These are phyloP conservation scores for Corythornis leucogaster DNA, from an alignment of 2,797 vertebrate species.

Conservation along the genomic window DNA sequence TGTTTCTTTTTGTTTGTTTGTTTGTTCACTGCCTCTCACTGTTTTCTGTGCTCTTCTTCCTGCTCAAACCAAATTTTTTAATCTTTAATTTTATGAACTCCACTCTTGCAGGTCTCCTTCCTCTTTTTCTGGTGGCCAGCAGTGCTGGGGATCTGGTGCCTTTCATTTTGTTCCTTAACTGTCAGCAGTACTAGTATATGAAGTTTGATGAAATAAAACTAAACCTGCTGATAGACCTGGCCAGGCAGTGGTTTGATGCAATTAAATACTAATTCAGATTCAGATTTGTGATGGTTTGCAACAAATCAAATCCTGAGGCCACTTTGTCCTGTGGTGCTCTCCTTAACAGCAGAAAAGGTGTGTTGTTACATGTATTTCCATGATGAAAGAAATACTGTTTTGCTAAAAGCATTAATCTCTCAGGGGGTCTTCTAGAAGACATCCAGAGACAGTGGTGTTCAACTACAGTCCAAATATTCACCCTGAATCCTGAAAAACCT, in stretches of 20 bases:
- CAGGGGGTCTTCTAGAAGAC: not conserved
- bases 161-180: not conserved
- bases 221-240: not conserved
- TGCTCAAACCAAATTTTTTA: not conserved
- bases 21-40: not conserved
- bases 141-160: not conserved
- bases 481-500: not conserved
- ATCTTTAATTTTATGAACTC: not conserved
- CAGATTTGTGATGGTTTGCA: not conserved
- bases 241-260: not conserved
- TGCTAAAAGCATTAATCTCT: not conserved
- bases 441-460: not conserved
- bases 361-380: not conserved
- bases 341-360: not conserved
- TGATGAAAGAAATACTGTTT: not conserved
- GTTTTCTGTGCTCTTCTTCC: not conserved
- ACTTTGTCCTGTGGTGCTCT: not conserved
- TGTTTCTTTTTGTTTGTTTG: not conserved
- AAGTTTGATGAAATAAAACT: not conserved
- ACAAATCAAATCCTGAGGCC: not conserved
- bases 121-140: not conserved
- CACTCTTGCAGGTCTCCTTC: not conserved
- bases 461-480: not conserved
- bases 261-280: slow-evolving; percentile 10
- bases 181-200: not conserved